Base-by-base conservation (phyloP, 2,797 vertebrate species). In the Sebastes oblongus region DNA sequence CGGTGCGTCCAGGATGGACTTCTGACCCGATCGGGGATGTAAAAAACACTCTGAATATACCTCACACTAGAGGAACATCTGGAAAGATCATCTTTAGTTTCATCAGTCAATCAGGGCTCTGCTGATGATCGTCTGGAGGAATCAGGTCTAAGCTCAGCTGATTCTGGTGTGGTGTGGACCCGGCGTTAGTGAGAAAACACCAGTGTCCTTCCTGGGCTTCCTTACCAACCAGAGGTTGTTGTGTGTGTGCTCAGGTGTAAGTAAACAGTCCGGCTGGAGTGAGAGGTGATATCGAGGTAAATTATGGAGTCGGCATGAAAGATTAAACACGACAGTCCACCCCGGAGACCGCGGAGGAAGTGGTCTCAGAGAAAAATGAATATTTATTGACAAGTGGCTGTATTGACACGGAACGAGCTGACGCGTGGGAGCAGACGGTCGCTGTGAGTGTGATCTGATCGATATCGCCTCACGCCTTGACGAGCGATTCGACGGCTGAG, bases 371-470 rank as follows among this genome's bases (percentile, higher is more conserved):
- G 50, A 32, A 32, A 84, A 72, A 89, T 89, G 14, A 90, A 86
- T 87, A 86, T 89, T 85, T 89, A 86, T 84, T 34, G 68, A 83
- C 72, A n/a, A 60, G 81, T 18, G 22, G 50, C 36, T 39, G 36
- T 39, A 39, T 39, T 39, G 36, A 39, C 36, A 39, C 36, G 12
- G 36, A 39, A 39, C 11, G 36, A 39, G 36, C 66, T 75, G 83
- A 83, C 87, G 67, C 20, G 52, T 29, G 81, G 76, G 56, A 66
- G 64, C 78, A 82, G 81, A 73, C 24, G 69, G 58, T 54, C 66
- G 29, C 36, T 13, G 36, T 4, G 12, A 39, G 36, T 39, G 36
- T 13, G 12, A 39, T 39, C 7, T 3, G 74, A 83, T 89, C 69
- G 2, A 80, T 85, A 20, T 10, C 1, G 36, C 54, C 55, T 80